A percentile compares a stretch with the other conserved stretches of the same genome.
phyloP scores from a whole-genome alignment of 2,888 invertebrate genomes.

The Volucella bombylans region DNA sequence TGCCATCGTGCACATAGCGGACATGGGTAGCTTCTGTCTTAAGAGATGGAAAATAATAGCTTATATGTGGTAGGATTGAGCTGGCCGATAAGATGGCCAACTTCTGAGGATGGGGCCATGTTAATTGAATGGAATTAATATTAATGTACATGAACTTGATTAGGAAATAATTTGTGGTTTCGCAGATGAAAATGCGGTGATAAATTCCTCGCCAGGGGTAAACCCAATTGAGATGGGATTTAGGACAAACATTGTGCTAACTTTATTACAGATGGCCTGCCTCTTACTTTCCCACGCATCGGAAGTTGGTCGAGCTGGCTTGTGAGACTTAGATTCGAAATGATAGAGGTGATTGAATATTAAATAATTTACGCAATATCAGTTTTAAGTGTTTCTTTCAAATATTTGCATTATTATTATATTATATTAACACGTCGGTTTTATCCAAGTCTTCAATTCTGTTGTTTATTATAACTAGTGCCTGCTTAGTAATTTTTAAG shows the following conservation, averaged over 20 bases:
- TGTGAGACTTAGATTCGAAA: neutral
- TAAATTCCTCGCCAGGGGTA: slow-evolving; percentile 61
- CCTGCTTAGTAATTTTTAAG: too few relatives aligned
- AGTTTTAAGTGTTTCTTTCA: too few relatives aligned
- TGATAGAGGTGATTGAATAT: too few relatives aligned
- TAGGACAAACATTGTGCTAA: slow-evolving; percentile 6
- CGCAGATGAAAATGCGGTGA: slow-evolving; percentile 45
- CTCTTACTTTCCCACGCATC: neutral
- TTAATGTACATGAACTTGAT: slow-evolving; percentile 68
- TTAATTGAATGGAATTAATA: slow-evolving; percentile 73
- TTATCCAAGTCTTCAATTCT: too few relatives aligned
- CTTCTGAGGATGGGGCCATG: slow-evolving; percentile 53
- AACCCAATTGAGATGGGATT: slow-evolving; percentile 39
- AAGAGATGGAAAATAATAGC: slow-evolving; percentile 57
- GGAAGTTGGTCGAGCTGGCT: neutral
- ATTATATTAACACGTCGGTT: too few relatives aligned
- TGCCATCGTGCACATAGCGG: slow-evolving; percentile 45
- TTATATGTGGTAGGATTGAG: slow-evolving; percentile 31
- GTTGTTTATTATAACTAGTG: too few relatives aligned
- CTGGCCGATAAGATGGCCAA: slow-evolving; percentile 38
- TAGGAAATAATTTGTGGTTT: slow-evolving; percentile 64
- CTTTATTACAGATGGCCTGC: slow-evolving; percentile 18
- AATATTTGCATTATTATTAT: too few relatives aligned
- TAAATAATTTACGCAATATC: too few relatives aligned
- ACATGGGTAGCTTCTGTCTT: slow-evolving; percentile 27